phyloP scores from a whole-genome alignment of 1,140 invertebrate genomes.

The Habropoda laboriosa region DNA sequence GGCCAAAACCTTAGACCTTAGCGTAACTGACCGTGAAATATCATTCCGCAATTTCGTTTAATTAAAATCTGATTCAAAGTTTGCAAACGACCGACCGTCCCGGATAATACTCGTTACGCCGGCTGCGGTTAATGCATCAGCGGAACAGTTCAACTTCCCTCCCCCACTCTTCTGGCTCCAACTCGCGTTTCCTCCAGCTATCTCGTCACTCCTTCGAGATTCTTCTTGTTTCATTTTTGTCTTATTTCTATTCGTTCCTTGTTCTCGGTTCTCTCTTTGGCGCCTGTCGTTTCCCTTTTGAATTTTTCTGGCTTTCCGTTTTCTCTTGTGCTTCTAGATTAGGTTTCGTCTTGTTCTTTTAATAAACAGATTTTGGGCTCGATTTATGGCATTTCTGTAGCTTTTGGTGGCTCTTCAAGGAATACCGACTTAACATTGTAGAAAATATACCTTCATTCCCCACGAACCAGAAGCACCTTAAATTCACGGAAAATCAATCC shows the following conservation, averaged over 20 bases:
- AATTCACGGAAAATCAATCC: not conserved
- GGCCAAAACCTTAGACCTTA: constrained; percentile 11
- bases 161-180: too few species aligned
- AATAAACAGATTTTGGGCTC: not conserved
- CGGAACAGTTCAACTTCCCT: constrained; percentile 74
- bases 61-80: constrained; percentile 82
- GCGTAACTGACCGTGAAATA: constrained; percentile 72
- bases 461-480: not conserved
- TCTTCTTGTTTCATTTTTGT: not conserved
- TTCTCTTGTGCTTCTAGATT: not conserved
- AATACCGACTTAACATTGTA: not conserved
- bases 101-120: constrained; percentile 66
- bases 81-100: constrained; percentile 62
- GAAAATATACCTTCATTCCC: not conserved
- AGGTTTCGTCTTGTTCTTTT: not conserved
- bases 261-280: not conserved
- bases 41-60: constrained; percentile 81
- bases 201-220: not conserved
- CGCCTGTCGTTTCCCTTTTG: not conserved
- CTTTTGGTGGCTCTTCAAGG: not conserved
- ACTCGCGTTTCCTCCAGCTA: not conserved
- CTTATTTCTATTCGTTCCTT: not conserved
- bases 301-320: not conserved
- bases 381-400: not conserved
- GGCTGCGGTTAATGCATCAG: constrained; percentile 80